These are phyloP conservation scores for Bradynema listronoti DNA, from an alignment of 1,140 invertebrate species.

Conservation along the genomic window DNA sequence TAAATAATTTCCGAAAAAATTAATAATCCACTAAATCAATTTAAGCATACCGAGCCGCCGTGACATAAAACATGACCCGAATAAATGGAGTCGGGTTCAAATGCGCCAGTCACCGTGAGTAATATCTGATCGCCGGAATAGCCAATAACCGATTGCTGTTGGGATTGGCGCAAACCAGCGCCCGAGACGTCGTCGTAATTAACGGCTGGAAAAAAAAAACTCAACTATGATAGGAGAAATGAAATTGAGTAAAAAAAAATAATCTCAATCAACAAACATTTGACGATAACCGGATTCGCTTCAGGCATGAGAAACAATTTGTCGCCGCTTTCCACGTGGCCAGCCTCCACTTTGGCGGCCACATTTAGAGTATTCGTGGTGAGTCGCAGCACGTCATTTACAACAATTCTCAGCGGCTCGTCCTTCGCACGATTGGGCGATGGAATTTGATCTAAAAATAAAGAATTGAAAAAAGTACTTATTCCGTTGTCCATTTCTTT, in stretches of 20 bases:
- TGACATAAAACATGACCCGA: constrained; percentile 64
- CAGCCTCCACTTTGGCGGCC: constrained; percentile 81
- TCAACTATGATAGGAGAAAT: too few relatives aligned
- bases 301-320: constrained; percentile 79
- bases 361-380: constrained; percentile 72
- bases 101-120: constrained; percentile 71
- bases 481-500: too few relatives aligned
- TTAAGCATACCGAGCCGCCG: constrained; percentile 39
- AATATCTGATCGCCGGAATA: constrained; percentile 90
- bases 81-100: constrained; percentile 69
- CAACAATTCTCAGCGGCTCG: constrained; percentile 77
- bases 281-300: constrained; percentile 71
- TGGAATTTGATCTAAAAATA: constrained; percentile 60
- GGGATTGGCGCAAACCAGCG: constrained; percentile 64
- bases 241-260: neutral
- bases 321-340: constrained; percentile 73
- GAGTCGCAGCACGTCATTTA: constrained; percentile 90
- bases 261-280: constrained; percentile 61
- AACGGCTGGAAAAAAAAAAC: constrained; percentile 30
- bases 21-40: neutral
- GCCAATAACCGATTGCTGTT: constrained; percentile 68
- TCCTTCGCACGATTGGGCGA: constrained; percentile 71
- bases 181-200: constrained; percentile 9
- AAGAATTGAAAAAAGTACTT: constrained; percentile 10
- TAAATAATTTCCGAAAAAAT: too few relatives aligned